A percentile compares a stretch with the other conserved stretches of the same genome.
Evolutionary conservation across 2,113 vertebrate species (phyloP).

Genomic region (Alligator sinensis): DNA sequence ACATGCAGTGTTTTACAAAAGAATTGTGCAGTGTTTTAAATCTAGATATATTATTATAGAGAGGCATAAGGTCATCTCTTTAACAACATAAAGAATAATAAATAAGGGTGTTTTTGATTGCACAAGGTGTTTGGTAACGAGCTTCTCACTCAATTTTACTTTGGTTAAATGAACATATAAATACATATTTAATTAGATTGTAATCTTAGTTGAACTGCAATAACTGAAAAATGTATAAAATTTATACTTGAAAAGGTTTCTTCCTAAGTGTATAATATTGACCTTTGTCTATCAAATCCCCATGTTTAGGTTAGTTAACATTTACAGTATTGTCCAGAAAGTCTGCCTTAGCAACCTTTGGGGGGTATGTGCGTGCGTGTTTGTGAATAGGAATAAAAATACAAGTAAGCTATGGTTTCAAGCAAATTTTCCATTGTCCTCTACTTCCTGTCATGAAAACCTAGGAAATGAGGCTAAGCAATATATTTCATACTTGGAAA

Average conservation of each 20-base stretch:
- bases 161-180: constrained; percentile 17
- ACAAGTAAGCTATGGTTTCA: background rate
- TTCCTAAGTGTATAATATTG: background rate
- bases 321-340: constrained; percentile 6
- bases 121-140: background rate
- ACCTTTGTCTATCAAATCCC: background rate
- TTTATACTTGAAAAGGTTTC: background rate
- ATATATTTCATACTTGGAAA: constrained; percentile 41
- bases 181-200: background rate
- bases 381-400: background rate
- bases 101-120: background rate
- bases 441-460: constrained; percentile 1
- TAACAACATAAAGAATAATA: background rate
- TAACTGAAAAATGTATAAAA: background rate
- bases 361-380: background rate
- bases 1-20: background rate
- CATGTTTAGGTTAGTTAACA: background rate
- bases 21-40: background rate
- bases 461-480: background rate
- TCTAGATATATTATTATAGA: background rate
- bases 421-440: background rate
- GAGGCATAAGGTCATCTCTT: background rate
- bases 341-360: background rate
- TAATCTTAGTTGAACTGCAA: constrained; percentile 19
- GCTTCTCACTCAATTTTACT: constrained; percentile 11